Evolutionary conservation across 92 coral and sea anemone species (phyloP).

Genomic region (Ricordea florida): DNA sequence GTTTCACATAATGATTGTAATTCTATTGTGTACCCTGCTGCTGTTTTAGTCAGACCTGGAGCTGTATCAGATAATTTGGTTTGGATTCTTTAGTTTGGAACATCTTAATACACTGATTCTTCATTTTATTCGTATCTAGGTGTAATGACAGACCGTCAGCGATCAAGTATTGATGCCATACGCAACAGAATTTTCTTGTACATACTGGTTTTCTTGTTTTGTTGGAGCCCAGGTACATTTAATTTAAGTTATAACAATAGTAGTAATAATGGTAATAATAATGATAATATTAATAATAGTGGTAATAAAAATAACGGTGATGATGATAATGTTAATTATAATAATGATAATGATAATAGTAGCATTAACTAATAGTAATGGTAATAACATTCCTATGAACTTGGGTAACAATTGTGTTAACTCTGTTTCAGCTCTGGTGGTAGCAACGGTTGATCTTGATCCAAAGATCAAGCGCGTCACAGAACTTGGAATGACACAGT

Average conservation of each 20-base stretch:
- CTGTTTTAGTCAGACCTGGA: neutral
- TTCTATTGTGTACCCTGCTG: too few relatives aligned
- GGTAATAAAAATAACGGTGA: too few relatives aligned
- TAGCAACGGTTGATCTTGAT: conserved; percentile 40
- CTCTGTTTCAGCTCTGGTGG: conserved; percentile 40
- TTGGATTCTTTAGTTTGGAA: neutral
- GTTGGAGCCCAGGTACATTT: conserved; percentile 92
- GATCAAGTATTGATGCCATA: conserved; percentile 74
- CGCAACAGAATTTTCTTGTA: conserved; percentile 73
- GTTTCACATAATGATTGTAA: neutral
- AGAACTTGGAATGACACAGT: neutral
- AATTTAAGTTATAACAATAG: too few relatives aligned
- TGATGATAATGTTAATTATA: too few relatives aligned
- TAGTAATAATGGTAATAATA: too few relatives aligned
- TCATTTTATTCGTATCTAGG: conserved; percentile 45
- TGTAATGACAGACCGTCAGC: conserved; percentile 79
- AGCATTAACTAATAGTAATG: too few relatives aligned
- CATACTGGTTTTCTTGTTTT: conserved; percentile 74
- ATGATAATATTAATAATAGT: too few relatives aligned
- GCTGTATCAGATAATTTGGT: neutral
- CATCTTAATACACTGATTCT: too few relatives aligned
- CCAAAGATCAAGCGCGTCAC: neutral
- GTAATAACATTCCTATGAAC: too few relatives aligned
- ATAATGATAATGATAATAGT: too few relatives aligned
- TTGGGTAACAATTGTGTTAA: neutral